A percentile compares a stretch with the other conserved stretches of the same genome.
Conservation (phyloP, 2,113 vertebrate genomes). For the Emydura subglobosa region DNA sequence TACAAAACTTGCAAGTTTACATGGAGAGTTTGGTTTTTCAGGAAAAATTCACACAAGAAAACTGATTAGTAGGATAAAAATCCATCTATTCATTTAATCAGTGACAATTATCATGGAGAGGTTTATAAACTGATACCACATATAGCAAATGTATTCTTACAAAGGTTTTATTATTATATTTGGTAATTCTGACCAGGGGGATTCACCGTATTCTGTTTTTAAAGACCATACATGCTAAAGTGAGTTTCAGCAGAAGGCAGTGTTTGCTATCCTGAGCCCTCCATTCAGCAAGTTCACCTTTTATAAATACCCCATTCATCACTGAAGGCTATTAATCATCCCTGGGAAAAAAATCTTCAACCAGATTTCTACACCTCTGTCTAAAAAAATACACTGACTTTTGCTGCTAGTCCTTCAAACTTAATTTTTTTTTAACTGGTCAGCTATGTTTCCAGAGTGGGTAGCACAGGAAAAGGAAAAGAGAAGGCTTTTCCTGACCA, state of each 20-base stretch:
- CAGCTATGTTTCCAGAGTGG: neutral
- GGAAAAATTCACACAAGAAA: neutral
- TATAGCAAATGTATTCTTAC: neutral
- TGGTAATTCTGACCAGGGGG: neutral
- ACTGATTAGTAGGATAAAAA: neutral
- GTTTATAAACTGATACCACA: neutral
- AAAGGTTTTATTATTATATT: neutral
- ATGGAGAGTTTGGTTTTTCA: neutral
- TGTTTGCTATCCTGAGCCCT: neutral
- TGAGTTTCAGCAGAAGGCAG: neutral
- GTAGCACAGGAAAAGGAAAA: slow-evolving; percentile 48
- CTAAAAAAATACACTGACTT: slow-evolving; percentile 23
- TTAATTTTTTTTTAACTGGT: neutral
- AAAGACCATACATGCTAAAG: neutral
- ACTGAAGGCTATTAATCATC: slow-evolving; percentile 6
- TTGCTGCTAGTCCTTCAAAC: slow-evolving; percentile 39
- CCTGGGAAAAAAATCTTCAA: neutral
- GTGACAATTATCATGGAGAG: neutral
- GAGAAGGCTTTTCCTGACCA: slow-evolving; percentile 56
- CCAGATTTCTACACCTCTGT: slow-evolving; percentile 33
- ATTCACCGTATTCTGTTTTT: neutral
- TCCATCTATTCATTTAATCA: neutral
- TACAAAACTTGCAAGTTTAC: neutral
- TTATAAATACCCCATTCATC: slow-evolving; percentile 10
- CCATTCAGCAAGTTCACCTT: neutral